A percentile compares a stretch with the other conserved stretches of the same genome.
Evolutionary conservation across 2,888 invertebrate genomes (phyloP).

Genomic region (Perithous albicinctus): DNA sequence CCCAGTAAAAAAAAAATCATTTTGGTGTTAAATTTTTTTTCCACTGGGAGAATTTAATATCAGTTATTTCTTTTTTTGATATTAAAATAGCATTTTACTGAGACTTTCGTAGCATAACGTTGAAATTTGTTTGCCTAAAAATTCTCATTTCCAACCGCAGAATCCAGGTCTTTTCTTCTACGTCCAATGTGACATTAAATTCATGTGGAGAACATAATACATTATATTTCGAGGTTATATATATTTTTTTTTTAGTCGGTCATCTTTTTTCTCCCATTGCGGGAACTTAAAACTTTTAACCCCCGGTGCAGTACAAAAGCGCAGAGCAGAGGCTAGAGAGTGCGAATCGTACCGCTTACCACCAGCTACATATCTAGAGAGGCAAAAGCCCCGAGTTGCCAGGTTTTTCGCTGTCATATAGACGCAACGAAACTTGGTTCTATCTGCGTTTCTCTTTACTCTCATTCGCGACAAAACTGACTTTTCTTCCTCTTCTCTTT

Average conservation of each 20-base stretch:
- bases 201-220: not conserved
- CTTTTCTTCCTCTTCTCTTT: conserved; percentile 3
- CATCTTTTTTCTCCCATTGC: not conserved
- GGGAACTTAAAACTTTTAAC: conserved; percentile 16
- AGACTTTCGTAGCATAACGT: too few relatives aligned
- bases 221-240: not conserved
- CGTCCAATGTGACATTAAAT: not conserved
- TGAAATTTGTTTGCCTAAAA: not conserved
- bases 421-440: conserved; percentile 9
- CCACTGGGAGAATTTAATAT: too few relatives aligned
- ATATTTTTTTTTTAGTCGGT: not conserved
- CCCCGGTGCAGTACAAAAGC: not conserved
- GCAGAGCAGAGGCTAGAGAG: conserved; percentile 5
- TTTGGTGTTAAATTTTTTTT: too few relatives aligned
- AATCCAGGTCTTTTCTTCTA: not conserved
- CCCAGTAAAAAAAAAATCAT: too few relatives aligned
- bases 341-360: conserved; percentile 13
- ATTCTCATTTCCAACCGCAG: not conserved
- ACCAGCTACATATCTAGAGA: conserved; percentile 12
- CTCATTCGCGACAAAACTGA: not conserved
- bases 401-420: conserved; percentile 6
- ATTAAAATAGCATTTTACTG: too few relatives aligned
- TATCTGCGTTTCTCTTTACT: not conserved
- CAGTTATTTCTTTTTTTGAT: too few relatives aligned
- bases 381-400: conserved; percentile 7